Base-by-base conservation (phyloP, 2,888 invertebrate species). In the Torymus auratus region DNA sequence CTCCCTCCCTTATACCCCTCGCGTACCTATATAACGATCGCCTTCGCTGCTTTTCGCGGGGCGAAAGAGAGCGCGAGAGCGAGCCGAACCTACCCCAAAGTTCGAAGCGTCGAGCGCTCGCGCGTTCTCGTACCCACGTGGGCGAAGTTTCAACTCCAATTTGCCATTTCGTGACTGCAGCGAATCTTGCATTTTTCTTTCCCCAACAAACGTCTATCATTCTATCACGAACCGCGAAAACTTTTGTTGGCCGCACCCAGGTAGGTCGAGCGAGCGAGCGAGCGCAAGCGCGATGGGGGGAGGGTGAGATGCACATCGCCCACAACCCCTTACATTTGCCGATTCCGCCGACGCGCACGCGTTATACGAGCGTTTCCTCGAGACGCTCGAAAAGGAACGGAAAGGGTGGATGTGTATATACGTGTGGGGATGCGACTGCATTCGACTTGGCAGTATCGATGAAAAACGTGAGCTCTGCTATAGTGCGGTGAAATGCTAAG, bases 171-270 rank as follows among this genome's bases (percentile, higher is more conserved):
- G 91, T 91, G 91, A 91, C 91, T 91, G 90, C 89, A 89, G 89
- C 87, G 88, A 91, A 91, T 91, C 91, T 91, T 91, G 91, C 90
- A 91, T 91, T 91, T 91, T 91, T 91, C 91, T 91, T 91, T 89
- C 86, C 84, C 85, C 85, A 91, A 91, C 90, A 90, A 89, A 90
- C 90, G 91, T 90, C 91, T 91, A 91, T 91, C 91, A 91, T 90
- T 90, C 90, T 88, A 91, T 90, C 91, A 90, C 90, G 91, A 88
- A 90, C 83, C 86, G 86, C 77, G 72, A 72, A 88, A 91, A 90
- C 87, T 91, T 91, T 90, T 88, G 86, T 87, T 28, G 20, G 41
- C 28, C 12, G 41, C 64, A 85, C 85, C 85, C 85, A 41, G 41
- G 41, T 85, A 81, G 82, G 85, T 85, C 85, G 85, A 86, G 84